Evolutionary conservation across 1,140 invertebrate genomes (phyloP), one percentile per base, ranked within the genome.

Genomic region (Pseudachorutes palmiensis): DNA sequence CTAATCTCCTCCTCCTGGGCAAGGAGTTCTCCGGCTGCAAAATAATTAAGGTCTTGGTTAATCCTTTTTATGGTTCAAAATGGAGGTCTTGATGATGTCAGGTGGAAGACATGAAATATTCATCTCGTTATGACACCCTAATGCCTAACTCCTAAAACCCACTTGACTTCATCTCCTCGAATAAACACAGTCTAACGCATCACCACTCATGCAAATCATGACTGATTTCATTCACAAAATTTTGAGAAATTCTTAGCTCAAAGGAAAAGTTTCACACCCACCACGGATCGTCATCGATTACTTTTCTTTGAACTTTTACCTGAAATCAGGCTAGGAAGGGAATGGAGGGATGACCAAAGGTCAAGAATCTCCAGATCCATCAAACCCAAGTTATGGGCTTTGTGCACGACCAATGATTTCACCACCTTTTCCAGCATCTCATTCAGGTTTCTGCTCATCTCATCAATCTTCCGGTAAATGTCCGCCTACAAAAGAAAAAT

Each of bases 401-500:
- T 68, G 26, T 63, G 66, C 28, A 32, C 16, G 3, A 66, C 26
- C 3, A 72, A 60, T 24, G 36, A 62, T 62, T 65, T 62, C 26
- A 70, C 33, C 24, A 69, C 32, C 30, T 33, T 30, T n/a, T 41
- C 64, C 30, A 75, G 24, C 32, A 75, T 12, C 22, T 75, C 68
- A 71, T 76, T 29, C 78, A 66, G 32, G 48, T 76, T 48, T 64
- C 58, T 29, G 72, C 79, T 76, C 24, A 82, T 77, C 66, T 85
- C 82, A 65, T 88, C 87, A 58, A 90, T 76, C 74, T 87, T 86
- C 24, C 87, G 80, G 73, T 84, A 85, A 59, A 88, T 83, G 77
- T 90, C 87, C 64, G 85, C 84, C 87, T 85, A 75, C 60, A 80
- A 78, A 60, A 67, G 68, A 64, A 71, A 67, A 19, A 65, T 62